Base-by-base conservation (phyloP, 2,113 vertebrate species). In the Channa maculata region DNA sequence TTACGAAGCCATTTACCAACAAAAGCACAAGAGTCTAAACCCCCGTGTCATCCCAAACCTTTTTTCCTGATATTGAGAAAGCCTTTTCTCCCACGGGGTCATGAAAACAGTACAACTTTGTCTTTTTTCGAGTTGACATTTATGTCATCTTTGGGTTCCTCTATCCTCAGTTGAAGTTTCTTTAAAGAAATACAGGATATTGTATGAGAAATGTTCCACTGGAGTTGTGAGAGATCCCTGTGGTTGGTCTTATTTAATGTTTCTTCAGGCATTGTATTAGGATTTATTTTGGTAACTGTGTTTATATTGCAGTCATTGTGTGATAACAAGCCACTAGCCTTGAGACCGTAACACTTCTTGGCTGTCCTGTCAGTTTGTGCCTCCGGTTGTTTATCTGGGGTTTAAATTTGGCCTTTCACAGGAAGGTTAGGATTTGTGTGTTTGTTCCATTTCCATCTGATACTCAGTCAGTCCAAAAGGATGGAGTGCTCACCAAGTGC, bases 321-420 rank as follows among this genome's bases (percentile, higher is more conserved):
- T 15, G 73, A 84, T 83, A 85, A 90, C 78, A 84, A 78, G 74
- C 73, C 62, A 46, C 66, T 46, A 82, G 72, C 88, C 79, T 83
- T 86, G 88, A 86, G 74, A 86, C 62, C 80, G 13, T 61, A 83
- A 84, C 79, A 84, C 75, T 65, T 85, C 75, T 82, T 46, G 51
- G 62, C 79, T 4, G 12, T 63, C 67, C 77, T 60, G 72, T 79
- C 66, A 82, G 78, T 78, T 69, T 76, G 76, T 84, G 65, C 77
- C 77, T 71, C 49, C 37, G 10, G 66, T 84, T 90, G 70, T 89
- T 90, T 87, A 69, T 64, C 52, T 48, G 46, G 61, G 58, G 71
- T 81, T 89, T 89, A 84, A 78, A 88, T 87, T 77, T 79, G 88
- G 77, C 75, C 59, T 66, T 73, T 79, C 62, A 60, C 80, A 87